A percentile compares a stretch with the other conserved stretches of the same genome.
Evolutionary conservation across 2,888 invertebrate genomes (phyloP).

Genomic region (Onthophagus sagittarius): DNA sequence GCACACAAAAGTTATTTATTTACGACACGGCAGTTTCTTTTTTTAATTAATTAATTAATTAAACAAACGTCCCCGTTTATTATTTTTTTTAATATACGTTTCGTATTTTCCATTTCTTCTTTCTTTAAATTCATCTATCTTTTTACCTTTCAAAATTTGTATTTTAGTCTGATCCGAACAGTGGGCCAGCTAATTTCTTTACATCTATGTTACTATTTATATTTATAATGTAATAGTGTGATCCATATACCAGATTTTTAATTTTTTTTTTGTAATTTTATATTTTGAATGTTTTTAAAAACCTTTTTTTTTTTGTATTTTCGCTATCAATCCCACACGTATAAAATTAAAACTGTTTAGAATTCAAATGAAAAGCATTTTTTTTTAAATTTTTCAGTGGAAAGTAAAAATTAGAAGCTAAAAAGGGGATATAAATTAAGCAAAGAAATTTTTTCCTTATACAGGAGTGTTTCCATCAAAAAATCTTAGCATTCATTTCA

Average conservation of each 20-base stretch:
- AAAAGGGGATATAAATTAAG: background rate
- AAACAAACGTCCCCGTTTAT: background rate
- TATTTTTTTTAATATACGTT: constrained; percentile 19
- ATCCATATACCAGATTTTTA: constrained; percentile 44
- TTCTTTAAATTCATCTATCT: constrained; percentile 33
- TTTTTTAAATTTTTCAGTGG: background rate
- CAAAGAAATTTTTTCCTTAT: constrained; percentile 24
- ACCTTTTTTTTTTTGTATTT: constrained; percentile 27
- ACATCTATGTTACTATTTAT: constrained; percentile 28
- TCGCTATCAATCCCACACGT: constrained; percentile 41
- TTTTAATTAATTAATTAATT: background rate
- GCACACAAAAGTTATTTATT: constrained; percentile 24
- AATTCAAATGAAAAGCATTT: constrained; percentile 7
- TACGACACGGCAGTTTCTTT: constrained; percentile 18
- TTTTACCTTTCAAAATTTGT: background rate
- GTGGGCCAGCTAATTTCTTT: constrained; percentile 39
- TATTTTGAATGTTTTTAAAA: constrained; percentile 23
- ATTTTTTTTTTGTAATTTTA: constrained; percentile 19
- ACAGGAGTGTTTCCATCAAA: constrained; percentile 25
- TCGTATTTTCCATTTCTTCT: constrained; percentile 39
- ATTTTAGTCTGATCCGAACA: constrained; percentile 45
- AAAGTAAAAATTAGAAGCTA: background rate
- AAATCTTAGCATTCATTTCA: too few relatives aligned
- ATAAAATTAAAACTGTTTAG: constrained; percentile 37
- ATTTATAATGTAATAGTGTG: constrained; percentile 27